Percentiles rank a stretch among this genome's conserved stretches.
These are phyloP conservation scores for Alca torda DNA, from an alignment of 2,797 vertebrate species.

Conservation along the genomic window DNA sequence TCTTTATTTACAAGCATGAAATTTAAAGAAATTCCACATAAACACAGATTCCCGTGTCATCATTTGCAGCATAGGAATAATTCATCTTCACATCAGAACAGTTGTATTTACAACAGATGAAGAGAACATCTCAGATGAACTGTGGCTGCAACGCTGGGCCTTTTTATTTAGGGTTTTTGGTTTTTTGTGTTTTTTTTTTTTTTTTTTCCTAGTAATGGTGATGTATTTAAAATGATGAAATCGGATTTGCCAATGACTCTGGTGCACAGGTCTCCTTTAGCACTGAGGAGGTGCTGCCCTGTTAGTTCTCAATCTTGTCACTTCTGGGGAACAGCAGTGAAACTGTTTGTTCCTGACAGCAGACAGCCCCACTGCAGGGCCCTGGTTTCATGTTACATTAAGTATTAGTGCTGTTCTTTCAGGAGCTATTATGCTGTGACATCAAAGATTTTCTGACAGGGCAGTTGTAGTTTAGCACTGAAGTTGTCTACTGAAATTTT, in stretches of 20 bases:
- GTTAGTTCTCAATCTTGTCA: conserved; percentile 81
- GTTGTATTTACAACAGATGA: background rate
- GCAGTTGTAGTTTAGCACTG: conserved; percentile 77
- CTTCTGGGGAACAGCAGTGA: conserved; percentile 79
- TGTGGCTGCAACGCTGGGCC: background rate
- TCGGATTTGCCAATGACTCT: conserved; percentile 20
- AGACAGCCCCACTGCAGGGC: conserved; percentile 78
- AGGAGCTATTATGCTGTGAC: conserved; percentile 80
- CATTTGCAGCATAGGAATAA: background rate
- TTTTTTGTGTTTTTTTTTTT: background rate
- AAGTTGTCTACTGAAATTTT: conserved; percentile 81
- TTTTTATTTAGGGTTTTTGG: background rate
- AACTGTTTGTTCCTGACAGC: conserved; percentile 80
- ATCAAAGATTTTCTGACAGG: conserved; percentile 82
- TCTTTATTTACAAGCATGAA: background rate
- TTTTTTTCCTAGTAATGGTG: background rate
- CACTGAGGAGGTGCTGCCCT: conserved; percentile 60
- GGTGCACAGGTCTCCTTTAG: conserved; percentile 48
- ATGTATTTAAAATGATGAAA: conserved; percentile 24
- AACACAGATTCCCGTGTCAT: background rate
- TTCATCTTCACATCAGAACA: background rate
- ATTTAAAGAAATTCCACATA: background rate
- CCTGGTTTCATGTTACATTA: conserved; percentile 91
- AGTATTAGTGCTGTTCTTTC: conserved; percentile 82
- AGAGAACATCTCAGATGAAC: background rate